Evolutionary conservation across 2,113 vertebrate species (phyloP).

Genomic region (Nothocercus julius): DNA sequence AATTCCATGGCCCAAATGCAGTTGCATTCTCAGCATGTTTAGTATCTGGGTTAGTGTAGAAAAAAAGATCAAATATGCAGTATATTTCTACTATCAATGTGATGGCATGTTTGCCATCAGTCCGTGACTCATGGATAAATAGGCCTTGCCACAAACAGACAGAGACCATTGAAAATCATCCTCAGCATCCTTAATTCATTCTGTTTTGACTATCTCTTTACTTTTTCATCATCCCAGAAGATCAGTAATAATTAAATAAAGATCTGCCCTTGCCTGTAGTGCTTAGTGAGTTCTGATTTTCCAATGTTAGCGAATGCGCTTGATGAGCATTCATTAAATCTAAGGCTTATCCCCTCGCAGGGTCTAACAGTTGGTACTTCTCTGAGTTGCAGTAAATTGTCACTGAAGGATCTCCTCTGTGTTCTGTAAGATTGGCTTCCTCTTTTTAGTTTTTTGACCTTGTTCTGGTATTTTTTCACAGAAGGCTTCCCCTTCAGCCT

Average conservation of each 20-base stretch:
- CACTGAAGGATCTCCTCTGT: neutral
- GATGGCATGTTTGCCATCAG: neutral
- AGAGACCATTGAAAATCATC: neutral
- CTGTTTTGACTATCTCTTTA: neutral
- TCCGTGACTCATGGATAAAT: neutral
- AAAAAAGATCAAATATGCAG: neutral
- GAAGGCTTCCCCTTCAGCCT: conserved; percentile 10
- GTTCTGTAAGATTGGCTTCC: neutral
- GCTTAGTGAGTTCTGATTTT: neutral
- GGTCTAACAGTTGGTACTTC: neutral
- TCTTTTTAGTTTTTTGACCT: neutral
- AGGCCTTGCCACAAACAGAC: neutral
- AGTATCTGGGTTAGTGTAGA: neutral
- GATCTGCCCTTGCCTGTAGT: neutral
- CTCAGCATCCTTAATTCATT: neutral
- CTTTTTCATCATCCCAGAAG: neutral
- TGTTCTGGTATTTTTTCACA: neutral
- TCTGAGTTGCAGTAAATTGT: neutral
- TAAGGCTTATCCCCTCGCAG: neutral
- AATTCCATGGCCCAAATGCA: neutral
- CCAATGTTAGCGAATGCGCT: neutral
- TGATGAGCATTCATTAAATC: neutral
- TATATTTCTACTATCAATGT: neutral
- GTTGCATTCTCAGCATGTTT: neutral
- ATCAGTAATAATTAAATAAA: neutral